A percentile compares a stretch with the other conserved stretches of the same genome.
phyloP scores from a whole-genome alignment of 2,113 vertebrate genomes.

The Zingel zingel region DNA sequence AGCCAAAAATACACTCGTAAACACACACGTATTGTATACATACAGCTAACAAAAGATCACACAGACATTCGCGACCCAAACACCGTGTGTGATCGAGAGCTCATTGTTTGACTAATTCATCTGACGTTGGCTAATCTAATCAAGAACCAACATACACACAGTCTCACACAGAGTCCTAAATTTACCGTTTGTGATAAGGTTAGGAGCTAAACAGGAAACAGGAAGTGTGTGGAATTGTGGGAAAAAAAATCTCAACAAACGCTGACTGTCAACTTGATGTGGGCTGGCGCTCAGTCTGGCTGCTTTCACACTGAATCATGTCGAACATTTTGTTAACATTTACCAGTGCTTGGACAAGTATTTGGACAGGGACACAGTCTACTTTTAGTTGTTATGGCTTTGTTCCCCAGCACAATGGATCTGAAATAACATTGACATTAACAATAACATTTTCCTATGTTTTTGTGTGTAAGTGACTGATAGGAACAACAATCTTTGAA shows the following conservation, averaged over 20 bases:
- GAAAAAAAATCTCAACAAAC: constrained; percentile 31
- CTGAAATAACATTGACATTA: neutral
- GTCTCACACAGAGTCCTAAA: constrained; percentile 28
- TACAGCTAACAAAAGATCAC: constrained; percentile 18
- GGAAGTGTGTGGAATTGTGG: constrained; percentile 68
- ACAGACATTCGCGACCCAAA: neutral
- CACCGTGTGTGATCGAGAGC: neutral
- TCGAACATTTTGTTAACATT: neutral
- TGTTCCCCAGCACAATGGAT: neutral
- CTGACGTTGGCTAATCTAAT: constrained; percentile 50
- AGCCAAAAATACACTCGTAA: neutral
- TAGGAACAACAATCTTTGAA: too few relatives aligned
- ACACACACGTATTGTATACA: neutral
- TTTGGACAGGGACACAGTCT: neutral
- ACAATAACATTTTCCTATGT: too few relatives aligned
- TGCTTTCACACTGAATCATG: neutral
- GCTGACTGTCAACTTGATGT: constrained; percentile 10
- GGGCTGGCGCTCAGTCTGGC: neutral
- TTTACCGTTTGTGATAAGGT: constrained; percentile 62
- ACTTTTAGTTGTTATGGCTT: neutral
- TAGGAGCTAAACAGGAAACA: constrained; percentile 69
- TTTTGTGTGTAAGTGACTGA: too few relatives aligned
- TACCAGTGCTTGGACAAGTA: neutral
- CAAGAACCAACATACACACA: constrained; percentile 33
- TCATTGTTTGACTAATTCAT: constrained; percentile 47